Evolutionary conservation across 2,797 vertebrate species (phyloP), one percentile per base, ranked within the genome.

Genomic region (Lindbergichthys nudifrons): DNA sequence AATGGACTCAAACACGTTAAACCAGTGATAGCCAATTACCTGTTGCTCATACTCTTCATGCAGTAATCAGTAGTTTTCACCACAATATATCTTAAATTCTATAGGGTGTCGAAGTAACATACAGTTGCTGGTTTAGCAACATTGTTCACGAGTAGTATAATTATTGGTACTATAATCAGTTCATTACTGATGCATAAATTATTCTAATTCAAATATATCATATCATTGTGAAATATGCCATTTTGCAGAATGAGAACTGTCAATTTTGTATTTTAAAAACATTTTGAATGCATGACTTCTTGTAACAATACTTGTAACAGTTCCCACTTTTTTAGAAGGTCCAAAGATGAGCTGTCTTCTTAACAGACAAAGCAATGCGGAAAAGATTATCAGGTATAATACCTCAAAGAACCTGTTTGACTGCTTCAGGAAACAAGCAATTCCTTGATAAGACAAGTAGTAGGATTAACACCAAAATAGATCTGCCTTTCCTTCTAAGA

Each of bases 311-410:
- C 52, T 18, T 54, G 26, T 54, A 32, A 7, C 26, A 32, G 8
- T 9, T 36, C 12, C 7, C 6, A 5, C 19, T 12, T 60, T 19
- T 36, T 2, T 19, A 39, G 23, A 57, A 59, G 8, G 7, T 21
- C 23, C 5, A 2, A 43, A 18, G 11, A 48, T 32, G 9, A 47
- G 43, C 11, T 51, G 10, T 14, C 14, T 68, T 43, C 43, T 50
- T 36, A 11, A 10, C 18, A 53, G 18, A 53, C 23, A 51, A 48
- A 43, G 56, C 30, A 66, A 77, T 50, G 43, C 43, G 23, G 57
- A 66, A 77, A 5, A 53, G 1, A 0, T 7, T 12, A 42, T 52
- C 45, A 21, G 23, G 16, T 23, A 10, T 48, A 21, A 19, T 10
- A 2, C 8, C 39, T 30, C 4, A 30, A 1, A 19, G 39, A 72